phyloP scores from a whole-genome alignment of 2,888 invertebrate genomes.

The Galerucella pusilla region DNA sequence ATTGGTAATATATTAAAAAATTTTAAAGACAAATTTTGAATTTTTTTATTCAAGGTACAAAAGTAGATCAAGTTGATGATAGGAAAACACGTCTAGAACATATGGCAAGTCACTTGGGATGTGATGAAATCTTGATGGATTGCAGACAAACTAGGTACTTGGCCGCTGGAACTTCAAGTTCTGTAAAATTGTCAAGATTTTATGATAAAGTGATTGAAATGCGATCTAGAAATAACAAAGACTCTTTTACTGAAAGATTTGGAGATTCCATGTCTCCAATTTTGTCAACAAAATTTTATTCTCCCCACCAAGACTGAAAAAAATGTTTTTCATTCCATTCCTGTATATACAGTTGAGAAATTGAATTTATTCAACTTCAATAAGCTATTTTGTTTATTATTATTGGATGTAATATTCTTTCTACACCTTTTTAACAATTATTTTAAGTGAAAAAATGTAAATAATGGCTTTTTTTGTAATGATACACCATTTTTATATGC shows the following conservation, averaged over 20 bases:
- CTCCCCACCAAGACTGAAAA: constrained; percentile 57
- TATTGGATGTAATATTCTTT: too few relatives aligned
- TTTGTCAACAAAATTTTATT: constrained; percentile 62
- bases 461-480: neutral
- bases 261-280: constrained; percentile 58
- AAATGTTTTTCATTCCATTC: neutral
- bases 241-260: constrained; percentile 59
- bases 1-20: constrained; percentile 70
- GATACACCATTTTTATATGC: too few relatives aligned
- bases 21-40: neutral
- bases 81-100: constrained; percentile 70
- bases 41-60: constrained; percentile 72
- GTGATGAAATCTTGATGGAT: constrained; percentile 92
- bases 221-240: constrained; percentile 61
- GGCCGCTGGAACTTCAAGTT: constrained; percentile 94
- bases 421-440: neutral
- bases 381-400: too few relatives aligned
- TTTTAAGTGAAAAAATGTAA: neutral
- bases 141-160: constrained; percentile 80
- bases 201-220: constrained; percentile 87
- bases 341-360: neutral
- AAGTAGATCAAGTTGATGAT: constrained; percentile 86
- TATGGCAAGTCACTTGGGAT: constrained; percentile 90
- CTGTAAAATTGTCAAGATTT: constrained; percentile 92
- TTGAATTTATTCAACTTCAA: neutral